phyloP scores from a whole-genome alignment of 2,797 vertebrate genomes.

The Malurus splendens region DNA sequence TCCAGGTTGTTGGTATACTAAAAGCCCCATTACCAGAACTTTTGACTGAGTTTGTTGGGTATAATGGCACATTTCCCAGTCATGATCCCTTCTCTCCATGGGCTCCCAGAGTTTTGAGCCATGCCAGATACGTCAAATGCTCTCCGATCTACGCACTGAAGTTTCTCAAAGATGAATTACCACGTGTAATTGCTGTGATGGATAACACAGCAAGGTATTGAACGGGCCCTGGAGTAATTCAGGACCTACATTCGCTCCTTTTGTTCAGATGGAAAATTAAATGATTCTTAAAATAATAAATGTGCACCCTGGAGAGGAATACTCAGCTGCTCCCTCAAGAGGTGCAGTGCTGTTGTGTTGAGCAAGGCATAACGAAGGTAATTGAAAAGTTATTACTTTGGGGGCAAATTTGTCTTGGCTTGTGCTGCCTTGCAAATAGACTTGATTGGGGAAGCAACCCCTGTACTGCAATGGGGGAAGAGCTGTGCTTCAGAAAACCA shows the following conservation, averaged over 20 bases:
- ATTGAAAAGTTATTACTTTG: constrained; percentile 63
- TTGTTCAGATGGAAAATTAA: constrained; percentile 60
- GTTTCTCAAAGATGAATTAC: constrained; percentile 41
- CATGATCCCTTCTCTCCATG: background rate
- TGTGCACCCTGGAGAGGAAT: constrained; percentile 57
- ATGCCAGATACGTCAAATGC: background rate
- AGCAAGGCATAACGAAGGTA: constrained; percentile 52
- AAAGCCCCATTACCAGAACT: background rate
- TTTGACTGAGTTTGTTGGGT: background rate
- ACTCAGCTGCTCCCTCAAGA: constrained; percentile 51
- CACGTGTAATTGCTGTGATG: constrained; percentile 29
- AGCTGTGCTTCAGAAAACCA: background rate
- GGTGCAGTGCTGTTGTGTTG: constrained; percentile 32
- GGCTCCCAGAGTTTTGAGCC: background rate
- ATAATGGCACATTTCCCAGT: background rate
- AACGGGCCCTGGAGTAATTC: constrained; percentile 40
- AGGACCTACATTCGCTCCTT: constrained; percentile 44
- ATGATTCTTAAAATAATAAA: constrained; percentile 66
- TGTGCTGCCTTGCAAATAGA: background rate
- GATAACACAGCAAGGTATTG: background rate
- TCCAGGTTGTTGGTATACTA: background rate
- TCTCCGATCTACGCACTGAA: background rate
- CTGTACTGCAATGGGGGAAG: background rate
- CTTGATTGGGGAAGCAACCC: background rate
- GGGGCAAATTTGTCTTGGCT: constrained; percentile 46